Evolutionary conservation across 2,888 invertebrate genomes (phyloP), one percentile per base, ranked within the genome.

Genomic region (Ferrisia virgata): DNA sequence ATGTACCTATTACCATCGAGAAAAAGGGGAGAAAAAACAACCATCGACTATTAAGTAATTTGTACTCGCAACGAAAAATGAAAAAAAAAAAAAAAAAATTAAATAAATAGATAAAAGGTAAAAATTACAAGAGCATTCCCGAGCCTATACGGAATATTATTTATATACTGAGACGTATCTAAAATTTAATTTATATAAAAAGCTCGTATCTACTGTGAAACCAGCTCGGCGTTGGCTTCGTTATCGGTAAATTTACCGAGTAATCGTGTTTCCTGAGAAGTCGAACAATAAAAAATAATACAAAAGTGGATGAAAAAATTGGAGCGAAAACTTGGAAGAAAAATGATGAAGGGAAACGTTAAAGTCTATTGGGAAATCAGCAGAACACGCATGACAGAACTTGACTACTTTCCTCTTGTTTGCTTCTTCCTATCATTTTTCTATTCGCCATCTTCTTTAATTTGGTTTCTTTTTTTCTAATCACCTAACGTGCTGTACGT

Each of bases 291-390:
- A 53, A 69, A 82, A 82, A 72, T 82, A 25, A 69, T 82, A 82
- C 82, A 69, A 72, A 82, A 82, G 72, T 72, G 82, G 82, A 82
- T 82, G 82, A 82, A 82, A 72, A 82, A 82, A 82, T 82, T 82
- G 82, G 82, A 72, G 43, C 58, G 82, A 82, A 82, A 82, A 82
- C 69, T 82, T 82, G 43, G 82, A 82, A 82, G 72, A 72, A 82
- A 82, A 82, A 82, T 72, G 69, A 72, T 72, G 72, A 64, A 82
- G 72, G 82, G 82, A 82, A 82, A 72, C 43, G 72, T 82, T 69
- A 72, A 82, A 72, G 82, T 82, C 82, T 82, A 72, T 82, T 82
- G 82, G 82, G 82, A 82, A 82, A 82, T 82, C 82, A 82, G 72
- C 72, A 39, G 72, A 82, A 82, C 82, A 82, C 82, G 82, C 82